Percentiles rank a stretch among this genome's conserved stretches.
Evolutionary conservation across 2,888 invertebrate genomes (phyloP).

Genomic region (Hoplodrina ambigua): DNA sequence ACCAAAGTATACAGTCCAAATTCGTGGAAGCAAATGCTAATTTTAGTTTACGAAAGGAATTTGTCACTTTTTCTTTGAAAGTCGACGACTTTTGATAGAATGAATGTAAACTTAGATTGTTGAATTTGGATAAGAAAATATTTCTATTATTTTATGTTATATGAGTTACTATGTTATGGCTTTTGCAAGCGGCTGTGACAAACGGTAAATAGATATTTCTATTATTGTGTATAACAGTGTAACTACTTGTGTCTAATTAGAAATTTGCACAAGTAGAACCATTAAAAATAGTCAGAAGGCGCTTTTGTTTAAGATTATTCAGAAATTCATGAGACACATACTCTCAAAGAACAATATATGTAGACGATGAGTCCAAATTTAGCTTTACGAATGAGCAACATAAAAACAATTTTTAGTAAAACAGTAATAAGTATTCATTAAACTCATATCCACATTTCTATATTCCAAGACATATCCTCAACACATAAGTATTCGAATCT

Average conservation of each 20-base stretch:
- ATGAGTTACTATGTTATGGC: too few relatives aligned
- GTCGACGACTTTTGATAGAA: slow-evolving; percentile 63
- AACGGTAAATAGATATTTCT: too few relatives aligned
- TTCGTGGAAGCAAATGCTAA: neutral
- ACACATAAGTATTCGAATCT: slow-evolving; percentile 64
- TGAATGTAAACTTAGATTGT: slow-evolving; percentile 42
- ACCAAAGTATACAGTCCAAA: neutral
- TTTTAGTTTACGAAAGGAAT: slow-evolving; percentile 54
- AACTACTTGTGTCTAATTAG: too few relatives aligned
- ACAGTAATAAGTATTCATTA: neutral
- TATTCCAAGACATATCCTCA: slow-evolving; percentile 44
- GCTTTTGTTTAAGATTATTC: neutral
- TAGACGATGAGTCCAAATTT: neutral
- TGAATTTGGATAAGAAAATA: slow-evolving; percentile 48
- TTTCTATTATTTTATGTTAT: neutral
- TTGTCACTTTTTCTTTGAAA: slow-evolving; percentile 64
- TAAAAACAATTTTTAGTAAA: neutral
- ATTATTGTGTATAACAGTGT: too few relatives aligned
- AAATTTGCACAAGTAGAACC: too few relatives aligned
- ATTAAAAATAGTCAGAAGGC: too few relatives aligned
- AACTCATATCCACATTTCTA: slow-evolving; percentile 43
- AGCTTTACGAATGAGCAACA: neutral
- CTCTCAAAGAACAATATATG: too few relatives aligned
- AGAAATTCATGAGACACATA: neutral
- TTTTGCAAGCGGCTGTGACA: too few relatives aligned